phyloP scores from a whole-genome alignment of 1,140 invertebrate genomes.

The Aphelenchoides avenae region DNA sequence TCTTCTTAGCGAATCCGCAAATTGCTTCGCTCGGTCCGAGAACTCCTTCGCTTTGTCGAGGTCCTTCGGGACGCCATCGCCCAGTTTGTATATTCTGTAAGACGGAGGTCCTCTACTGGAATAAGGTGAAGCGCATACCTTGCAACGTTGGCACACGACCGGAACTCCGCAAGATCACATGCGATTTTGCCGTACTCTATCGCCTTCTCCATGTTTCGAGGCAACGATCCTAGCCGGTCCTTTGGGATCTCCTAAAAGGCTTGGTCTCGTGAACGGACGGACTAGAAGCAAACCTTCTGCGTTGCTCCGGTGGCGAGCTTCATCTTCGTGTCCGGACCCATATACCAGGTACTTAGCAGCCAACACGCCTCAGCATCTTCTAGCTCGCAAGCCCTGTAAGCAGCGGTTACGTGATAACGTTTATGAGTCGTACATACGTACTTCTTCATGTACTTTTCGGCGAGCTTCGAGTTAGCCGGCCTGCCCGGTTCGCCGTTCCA shows the following conservation, averaged over 20 bases:
- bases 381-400: constrained; percentile 53
- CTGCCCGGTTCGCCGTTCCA: constrained; percentile 52
- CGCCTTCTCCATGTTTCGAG: constrained; percentile 51
- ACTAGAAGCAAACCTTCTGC: constrained; percentile 6
- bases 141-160: constrained; percentile 47
- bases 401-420: background rate
- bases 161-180: constrained; percentile 49
- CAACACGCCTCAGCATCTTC: constrained; percentile 55
- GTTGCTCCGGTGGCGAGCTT: constrained; percentile 24
- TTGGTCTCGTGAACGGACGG: background rate
- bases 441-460: constrained; percentile 50
- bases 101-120: constrained; percentile 5
- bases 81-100: constrained; percentile 49
- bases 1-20: constrained; percentile 38
- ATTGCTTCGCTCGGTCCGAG: constrained; percentile 44
- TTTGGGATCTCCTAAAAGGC: constrained; percentile 12
- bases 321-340: constrained; percentile 38
- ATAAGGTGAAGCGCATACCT: constrained; percentile 22
- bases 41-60: constrained; percentile 49
- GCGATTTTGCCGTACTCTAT: constrained; percentile 45
- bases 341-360: constrained; percentile 54
- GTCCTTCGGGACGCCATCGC: constrained; percentile 55
- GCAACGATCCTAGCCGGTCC: constrained; percentile 14
- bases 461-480: constrained; percentile 35
- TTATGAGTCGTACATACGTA: constrained; percentile 7